phyloP scores from a whole-genome alignment of 2,888 invertebrate species.

The Neoascia interrupta region DNA sequence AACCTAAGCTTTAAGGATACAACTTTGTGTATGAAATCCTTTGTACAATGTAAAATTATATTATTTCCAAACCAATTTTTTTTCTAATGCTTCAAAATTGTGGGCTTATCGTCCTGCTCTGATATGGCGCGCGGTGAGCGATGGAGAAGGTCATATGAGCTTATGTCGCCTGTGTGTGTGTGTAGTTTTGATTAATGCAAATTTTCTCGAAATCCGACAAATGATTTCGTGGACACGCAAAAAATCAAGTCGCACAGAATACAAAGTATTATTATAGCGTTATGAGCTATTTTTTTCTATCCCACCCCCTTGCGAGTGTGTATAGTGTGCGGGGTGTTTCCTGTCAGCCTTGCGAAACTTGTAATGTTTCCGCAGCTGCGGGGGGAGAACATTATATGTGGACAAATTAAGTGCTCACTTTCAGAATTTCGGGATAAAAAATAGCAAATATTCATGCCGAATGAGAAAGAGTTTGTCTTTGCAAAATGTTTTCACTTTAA shows the following conservation, averaged over 20 bases:
- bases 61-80: too few relatives aligned
- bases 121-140: background rate
- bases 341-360: constrained; percentile 12
- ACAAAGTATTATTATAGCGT: constrained; percentile 48
- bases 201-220: constrained; percentile 76
- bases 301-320: background rate
- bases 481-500: background rate
- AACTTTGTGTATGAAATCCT: too few relatives aligned
- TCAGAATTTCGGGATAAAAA: background rate
- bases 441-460: background rate
- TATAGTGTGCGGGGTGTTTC: background rate
- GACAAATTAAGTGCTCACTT: background rate
- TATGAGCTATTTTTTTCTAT: constrained; percentile 38
- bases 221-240: constrained; percentile 79
- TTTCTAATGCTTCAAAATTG: background rate
- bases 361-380: constrained; percentile 24
- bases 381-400: constrained; percentile 2
- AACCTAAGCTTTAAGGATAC: constrained; percentile 48
- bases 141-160: constrained; percentile 32
- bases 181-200: constrained; percentile 68
- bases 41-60: too few relatives aligned
- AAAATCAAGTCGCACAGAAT: constrained; percentile 70
- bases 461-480: constrained; percentile 2
- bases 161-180: constrained; percentile 31
- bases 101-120: background rate